A percentile compares a stretch with the other conserved stretches of the same genome.
Evolutionary conservation across 2,888 invertebrate genomes (phyloP).

Genomic region (Harpalus rufipes): DNA sequence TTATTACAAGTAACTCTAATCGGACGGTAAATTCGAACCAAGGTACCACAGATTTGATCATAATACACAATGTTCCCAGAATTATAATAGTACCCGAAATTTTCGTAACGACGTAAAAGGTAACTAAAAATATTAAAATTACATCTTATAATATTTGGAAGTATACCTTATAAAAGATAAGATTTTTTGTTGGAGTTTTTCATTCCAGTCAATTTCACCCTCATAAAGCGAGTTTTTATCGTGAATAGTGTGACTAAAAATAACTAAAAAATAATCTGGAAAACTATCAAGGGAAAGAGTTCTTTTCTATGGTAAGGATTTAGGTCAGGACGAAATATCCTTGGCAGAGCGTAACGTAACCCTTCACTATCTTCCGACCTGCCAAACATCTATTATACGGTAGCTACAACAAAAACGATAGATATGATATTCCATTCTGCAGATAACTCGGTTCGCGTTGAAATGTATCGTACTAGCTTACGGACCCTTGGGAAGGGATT

Average conservation of each 20-base stretch:
- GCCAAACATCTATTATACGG: constrained; percentile 50
- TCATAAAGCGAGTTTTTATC: background rate
- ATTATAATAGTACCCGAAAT: too few species aligned
- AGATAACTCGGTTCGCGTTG: constrained; percentile 39
- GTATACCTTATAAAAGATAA: background rate
- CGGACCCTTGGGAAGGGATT: constrained; percentile 40
- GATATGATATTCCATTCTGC: constrained; percentile 45
- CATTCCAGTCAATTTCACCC: background rate
- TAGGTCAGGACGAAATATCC: constrained; percentile 25
- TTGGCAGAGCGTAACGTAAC: background rate
- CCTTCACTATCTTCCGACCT: constrained; percentile 40
- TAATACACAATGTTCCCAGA: too few species aligned
- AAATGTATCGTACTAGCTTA: constrained; percentile 46
- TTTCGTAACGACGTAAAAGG: too few species aligned
- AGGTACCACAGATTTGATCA: too few species aligned
- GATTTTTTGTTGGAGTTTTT: background rate
- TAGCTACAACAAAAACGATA: constrained; percentile 52
- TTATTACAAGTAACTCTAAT: too few species aligned
- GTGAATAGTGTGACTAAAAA: background rate
- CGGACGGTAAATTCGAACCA: too few species aligned
- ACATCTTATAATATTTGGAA: background rate
- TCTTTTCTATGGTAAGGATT: constrained; percentile 12
- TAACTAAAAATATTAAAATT: too few species aligned
- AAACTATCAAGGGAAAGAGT: background rate
- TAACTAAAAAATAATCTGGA: background rate